These are phyloP conservation scores for Agapetus fuscipes DNA, from an alignment of 2,888 invertebrate species.

Conservation along the genomic window DNA sequence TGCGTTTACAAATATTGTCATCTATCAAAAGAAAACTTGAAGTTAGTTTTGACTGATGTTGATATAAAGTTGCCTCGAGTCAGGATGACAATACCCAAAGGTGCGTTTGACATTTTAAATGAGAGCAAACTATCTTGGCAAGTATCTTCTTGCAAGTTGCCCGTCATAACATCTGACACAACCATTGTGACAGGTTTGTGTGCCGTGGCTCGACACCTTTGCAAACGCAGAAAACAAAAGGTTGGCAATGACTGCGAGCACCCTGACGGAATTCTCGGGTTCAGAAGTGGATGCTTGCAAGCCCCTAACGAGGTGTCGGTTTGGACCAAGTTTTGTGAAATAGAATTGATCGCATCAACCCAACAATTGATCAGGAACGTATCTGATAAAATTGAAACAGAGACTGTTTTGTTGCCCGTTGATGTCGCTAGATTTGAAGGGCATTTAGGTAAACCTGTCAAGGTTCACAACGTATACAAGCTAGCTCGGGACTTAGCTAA, in stretches of 20 bases:
- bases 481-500: constrained; percentile 50
- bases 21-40: constrained; percentile 34
- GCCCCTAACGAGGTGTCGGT: constrained; percentile 77
- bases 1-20: constrained; percentile 52
- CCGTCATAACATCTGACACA: constrained; percentile 50
- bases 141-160: constrained; percentile 46
- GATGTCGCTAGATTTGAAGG: constrained; percentile 70
- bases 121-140: constrained; percentile 38
- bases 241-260: constrained; percentile 46
- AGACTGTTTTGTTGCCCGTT: constrained; percentile 45
- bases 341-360: constrained; percentile 59
- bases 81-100: constrained; percentile 19
- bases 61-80: background rate
- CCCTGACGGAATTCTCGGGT: constrained; percentile 57
- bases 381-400: constrained; percentile 6
- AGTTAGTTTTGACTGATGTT: constrained; percentile 30
- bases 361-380: constrained; percentile 16
- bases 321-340: constrained; percentile 91
- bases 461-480: constrained; percentile 79
- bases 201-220: constrained; percentile 49
- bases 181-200: constrained; percentile 69
- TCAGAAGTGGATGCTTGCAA: constrained; percentile 67
- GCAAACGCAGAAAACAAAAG: constrained; percentile 25
- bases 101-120: too few relatives aligned
- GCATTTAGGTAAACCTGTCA: constrained; percentile 74